phyloP scores from a whole-genome alignment of 2,888 invertebrate genomes.

The Agonopterix arenella region DNA sequence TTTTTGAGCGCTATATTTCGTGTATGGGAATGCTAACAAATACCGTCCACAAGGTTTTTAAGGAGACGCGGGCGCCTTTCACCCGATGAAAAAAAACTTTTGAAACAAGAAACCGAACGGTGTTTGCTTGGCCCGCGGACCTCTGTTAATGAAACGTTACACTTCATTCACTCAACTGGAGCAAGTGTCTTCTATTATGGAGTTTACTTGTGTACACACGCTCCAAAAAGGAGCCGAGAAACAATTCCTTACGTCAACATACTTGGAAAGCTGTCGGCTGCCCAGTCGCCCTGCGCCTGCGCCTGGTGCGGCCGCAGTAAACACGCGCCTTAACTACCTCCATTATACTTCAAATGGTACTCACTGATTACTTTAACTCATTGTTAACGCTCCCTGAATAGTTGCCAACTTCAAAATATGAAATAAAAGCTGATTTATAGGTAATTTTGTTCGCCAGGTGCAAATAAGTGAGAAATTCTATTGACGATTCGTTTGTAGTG shows the following conservation, averaged over 20 bases:
- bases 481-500: slow-evolving; percentile 33
- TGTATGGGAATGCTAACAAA: slow-evolving; percentile 54
- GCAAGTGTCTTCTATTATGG: slow-evolving; percentile 38
- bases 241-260: slow-evolving; percentile 12
- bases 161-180: slow-evolving; percentile 59
- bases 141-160: slow-evolving; percentile 61
- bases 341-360: slow-evolving; percentile 2
- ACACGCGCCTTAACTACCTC: slow-evolving; percentile 7
- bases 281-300: too few relatives aligned
- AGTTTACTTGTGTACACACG: slow-evolving; percentile 19
- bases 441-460: slow-evolving; percentile 24
- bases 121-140: slow-evolving; percentile 47
- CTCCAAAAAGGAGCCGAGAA: slow-evolving; percentile 13
- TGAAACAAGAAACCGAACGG: slow-evolving; percentile 65
- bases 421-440: slow-evolving; percentile 1
- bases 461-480: slow-evolving; percentile 24
- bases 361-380: background rate
- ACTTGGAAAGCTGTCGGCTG: slow-evolving; percentile 1
- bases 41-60: slow-evolving; percentile 65
- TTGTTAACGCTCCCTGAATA: too few relatives aligned
- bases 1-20: slow-evolving; percentile 37
- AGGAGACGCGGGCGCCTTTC: slow-evolving; percentile 65
- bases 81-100: slow-evolving; percentile 53
- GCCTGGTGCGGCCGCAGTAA: background rate
- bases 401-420: background rate